Base-by-base conservation (phyloP, 2,888 invertebrate species). In the Cephonodes hylas region DNA sequence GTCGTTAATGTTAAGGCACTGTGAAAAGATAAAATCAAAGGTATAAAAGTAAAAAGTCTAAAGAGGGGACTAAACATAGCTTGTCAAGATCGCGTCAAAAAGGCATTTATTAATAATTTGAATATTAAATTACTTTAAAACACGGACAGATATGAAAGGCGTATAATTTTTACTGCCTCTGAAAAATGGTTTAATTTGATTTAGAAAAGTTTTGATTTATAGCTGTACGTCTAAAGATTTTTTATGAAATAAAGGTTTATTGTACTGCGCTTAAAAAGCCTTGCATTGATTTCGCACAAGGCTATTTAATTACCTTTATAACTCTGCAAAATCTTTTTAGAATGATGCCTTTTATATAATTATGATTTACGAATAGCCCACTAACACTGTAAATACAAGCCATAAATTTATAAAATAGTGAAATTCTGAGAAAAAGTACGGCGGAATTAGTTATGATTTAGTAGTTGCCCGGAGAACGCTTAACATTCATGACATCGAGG, bases 61-160 rank as follows among this genome's bases (percentile, higher is more conserved):
- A 27, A 27, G 27, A 18, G 7, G 53, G 13, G 46, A 27, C 18
- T 18, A 31, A 31, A 31, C 27, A 18, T 4, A 27, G 1, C 10
- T n/a, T 10, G 48, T 15, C 15, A 18, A 31, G 53, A 53, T 53
- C 53, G 27, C 27, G 7, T 53, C 31, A 53, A 53, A 48, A 53
- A 53, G 53, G 18, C 27, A 31, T 53, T 53, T 18, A 53, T 53
- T 53, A 53, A n/a, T n/a, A n/a, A 25, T 25, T 27, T 53, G 15
- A 53, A 53, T 53, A 53, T 53, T 53, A 31, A 31, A 53, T 31
- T 31, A 31, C 27, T 31, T 18, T 8, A 22, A 45, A 18, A 53
- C 27, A 53, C 27, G 8, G 27, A 31, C 27, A 53, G 31, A 53
- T 31, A 53, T 53, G 23, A 53, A 53, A 53, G 53, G 53, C 53